Evolutionary conservation across 2,797 vertebrate species (phyloP).

Genomic region (Thaleichthys pacificus): DNA sequence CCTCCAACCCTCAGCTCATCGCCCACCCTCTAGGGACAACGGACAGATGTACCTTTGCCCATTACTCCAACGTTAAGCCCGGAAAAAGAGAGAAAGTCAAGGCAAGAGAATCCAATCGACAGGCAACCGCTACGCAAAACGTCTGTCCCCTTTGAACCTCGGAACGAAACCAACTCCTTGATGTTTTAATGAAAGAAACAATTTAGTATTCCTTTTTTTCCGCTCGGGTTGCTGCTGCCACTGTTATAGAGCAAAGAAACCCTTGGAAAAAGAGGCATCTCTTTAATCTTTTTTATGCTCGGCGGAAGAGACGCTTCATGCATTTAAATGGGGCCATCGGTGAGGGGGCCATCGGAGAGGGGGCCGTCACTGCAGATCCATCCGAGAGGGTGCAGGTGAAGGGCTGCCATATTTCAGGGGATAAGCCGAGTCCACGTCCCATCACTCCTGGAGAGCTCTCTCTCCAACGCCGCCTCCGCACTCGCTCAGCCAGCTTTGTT

Average conservation of each 20-base stretch:
- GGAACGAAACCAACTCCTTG: slow-evolving; percentile 71
- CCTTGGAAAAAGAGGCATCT: slow-evolving; percentile 39
- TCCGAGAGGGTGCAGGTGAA: slow-evolving; percentile 55
- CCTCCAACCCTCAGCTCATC: slow-evolving; percentile 12
- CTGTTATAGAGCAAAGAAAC: slow-evolving; percentile 22
- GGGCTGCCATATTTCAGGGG: slow-evolving; percentile 56
- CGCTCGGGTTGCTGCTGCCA: slow-evolving; percentile 48
- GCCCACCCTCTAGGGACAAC: slow-evolving; percentile 1
- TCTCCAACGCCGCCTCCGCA: slow-evolving; percentile 7
- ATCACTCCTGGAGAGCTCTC: slow-evolving; percentile 33
- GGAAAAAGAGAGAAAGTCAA: too few relatives aligned
- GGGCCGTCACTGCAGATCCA: slow-evolving; percentile 21
- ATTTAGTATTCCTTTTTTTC: slow-evolving; percentile 67
- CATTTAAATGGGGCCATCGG: slow-evolving; percentile 74
- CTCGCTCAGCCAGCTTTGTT: slow-evolving; percentile 54
- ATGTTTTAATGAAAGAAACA: slow-evolving; percentile 78
- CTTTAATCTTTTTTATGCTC: slow-evolving; percentile 72
- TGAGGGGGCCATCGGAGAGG: slow-evolving; percentile 54
- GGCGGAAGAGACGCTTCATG: slow-evolving; percentile 59
- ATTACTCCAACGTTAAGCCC: too few relatives aligned
- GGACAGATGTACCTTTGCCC: too few relatives aligned
- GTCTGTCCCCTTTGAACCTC: slow-evolving; percentile 67
- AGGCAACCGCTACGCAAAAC: slow-evolving; percentile 43
- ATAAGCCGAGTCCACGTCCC: slow-evolving; percentile 48
- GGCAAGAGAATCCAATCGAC: background rate